Conservation (phyloP, 1,140 invertebrate species). For the Drosophila tsacasi region DNA sequence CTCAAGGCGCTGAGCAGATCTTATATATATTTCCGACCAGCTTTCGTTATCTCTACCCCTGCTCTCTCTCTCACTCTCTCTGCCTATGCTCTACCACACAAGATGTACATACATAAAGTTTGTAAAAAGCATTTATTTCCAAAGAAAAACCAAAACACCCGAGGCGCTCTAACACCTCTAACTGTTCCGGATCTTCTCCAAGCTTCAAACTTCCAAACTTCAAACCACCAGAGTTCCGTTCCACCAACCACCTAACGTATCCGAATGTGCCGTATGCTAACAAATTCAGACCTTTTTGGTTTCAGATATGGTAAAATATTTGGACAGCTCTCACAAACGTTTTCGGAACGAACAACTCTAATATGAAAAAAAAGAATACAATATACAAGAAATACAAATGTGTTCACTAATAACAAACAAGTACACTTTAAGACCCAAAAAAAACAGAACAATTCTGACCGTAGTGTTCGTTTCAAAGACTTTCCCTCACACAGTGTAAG, state of each 20-base stretch:
- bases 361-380: constrained; percentile 19
- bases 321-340: constrained; percentile 67
- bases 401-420: constrained; percentile 45
- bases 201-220: constrained; percentile 37
- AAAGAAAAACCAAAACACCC: constrained; percentile 22
- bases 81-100: constrained; percentile 25
- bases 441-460: constrained; percentile 27
- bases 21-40: constrained; percentile 17
- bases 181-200: constrained; percentile 39
- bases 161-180: constrained; percentile 38
- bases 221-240: constrained; percentile 53
- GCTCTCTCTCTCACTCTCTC: constrained; percentile 5
- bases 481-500: constrained; percentile 68
- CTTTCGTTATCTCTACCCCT: constrained; percentile 16
- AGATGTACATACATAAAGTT: constrained; percentile 34
- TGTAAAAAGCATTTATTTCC: constrained; percentile 47
- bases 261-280: constrained; percentile 71
- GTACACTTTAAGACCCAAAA: constrained; percentile 45
- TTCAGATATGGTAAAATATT: constrained; percentile 79
- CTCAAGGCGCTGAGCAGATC: background rate
- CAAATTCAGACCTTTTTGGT: constrained; percentile 81
- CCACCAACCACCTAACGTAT: constrained; percentile 38
- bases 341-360: constrained; percentile 48
- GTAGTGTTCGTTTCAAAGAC: constrained; percentile 59
- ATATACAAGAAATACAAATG: constrained; percentile 30